Conservation (phyloP, 2,113 vertebrate species). For the Synodontis membranacea region DNA sequence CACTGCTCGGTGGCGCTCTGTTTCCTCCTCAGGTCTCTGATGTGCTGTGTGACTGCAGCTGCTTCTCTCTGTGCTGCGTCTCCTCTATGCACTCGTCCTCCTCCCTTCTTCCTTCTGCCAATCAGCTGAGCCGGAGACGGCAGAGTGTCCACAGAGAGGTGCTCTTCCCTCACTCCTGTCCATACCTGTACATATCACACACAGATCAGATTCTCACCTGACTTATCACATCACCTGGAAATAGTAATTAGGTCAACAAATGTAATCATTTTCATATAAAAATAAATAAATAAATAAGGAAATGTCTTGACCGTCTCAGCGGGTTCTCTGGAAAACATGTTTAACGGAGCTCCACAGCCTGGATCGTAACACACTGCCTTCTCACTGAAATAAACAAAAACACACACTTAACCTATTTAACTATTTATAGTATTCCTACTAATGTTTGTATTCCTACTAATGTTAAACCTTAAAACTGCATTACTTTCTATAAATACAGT, state of each 20-base stretch:
- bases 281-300: neutral
- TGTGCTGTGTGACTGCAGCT: conserved; percentile 49
- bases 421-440: neutral
- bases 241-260: neutral
- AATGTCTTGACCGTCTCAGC: conserved; percentile 32
- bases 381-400: conserved; percentile 14
- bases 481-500: too few species aligned
- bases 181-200: conserved; percentile 17
- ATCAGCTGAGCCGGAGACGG: conserved; percentile 53
- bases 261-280: neutral
- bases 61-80: conserved; percentile 11
- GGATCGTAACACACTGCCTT: neutral
- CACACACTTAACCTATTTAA: neutral
- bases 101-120: conserved; percentile 29
- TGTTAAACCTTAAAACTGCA: too few species aligned
- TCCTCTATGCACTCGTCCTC: neutral
- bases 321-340: neutral
- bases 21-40: conserved; percentile 53
- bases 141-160: conserved; percentile 26
- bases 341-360: neutral
- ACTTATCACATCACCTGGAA: neutral
- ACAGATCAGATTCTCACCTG: neutral
- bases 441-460: neutral
- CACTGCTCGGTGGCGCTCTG: conserved; percentile 53
- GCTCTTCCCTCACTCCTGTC: neutral